phyloP scores from a whole-genome alignment of 2,888 invertebrate genomes.

The Alitta virens region DNA sequence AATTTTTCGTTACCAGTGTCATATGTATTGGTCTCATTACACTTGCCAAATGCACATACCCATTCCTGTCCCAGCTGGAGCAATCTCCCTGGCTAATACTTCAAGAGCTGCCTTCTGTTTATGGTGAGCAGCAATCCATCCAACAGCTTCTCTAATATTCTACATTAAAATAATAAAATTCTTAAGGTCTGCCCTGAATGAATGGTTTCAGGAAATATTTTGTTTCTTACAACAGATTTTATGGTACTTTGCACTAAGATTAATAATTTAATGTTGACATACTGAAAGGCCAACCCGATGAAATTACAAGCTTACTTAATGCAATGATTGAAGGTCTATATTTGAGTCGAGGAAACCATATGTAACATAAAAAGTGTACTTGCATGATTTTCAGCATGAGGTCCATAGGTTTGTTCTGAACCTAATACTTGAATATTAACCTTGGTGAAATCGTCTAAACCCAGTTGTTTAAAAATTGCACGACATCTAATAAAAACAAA shows the following conservation, averaged over 20 bases:
- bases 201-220: too few species aligned
- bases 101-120: slow-evolving; percentile 58
- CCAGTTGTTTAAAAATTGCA: slow-evolving; percentile 48
- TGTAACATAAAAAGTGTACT: not conserved
- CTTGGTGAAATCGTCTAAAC: slow-evolving; percentile 55
- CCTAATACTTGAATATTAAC: slow-evolving; percentile 58
- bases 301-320: too few species aligned
- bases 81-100: slow-evolving; percentile 59
- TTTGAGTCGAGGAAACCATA: too few species aligned
- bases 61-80: slow-evolving; percentile 62
- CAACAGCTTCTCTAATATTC: slow-evolving; percentile 54
- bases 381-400: slow-evolving; percentile 39
- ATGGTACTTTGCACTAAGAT: too few species aligned
- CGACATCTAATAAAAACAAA: slow-evolving; percentile 34
- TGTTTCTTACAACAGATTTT: too few species aligned
- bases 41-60: slow-evolving; percentile 42
- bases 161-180: slow-evolving; percentile 26
- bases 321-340: too few species aligned
- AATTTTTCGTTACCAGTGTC: too few species aligned
- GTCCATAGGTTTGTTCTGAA: slow-evolving; percentile 57
- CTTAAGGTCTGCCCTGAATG: too few species aligned
- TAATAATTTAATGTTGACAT: too few species aligned
- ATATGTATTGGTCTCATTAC: too few species aligned
- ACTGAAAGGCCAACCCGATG: too few species aligned
- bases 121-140: slow-evolving; percentile 61